Base-by-base conservation (phyloP, 2,113 vertebrate genomes). In the Istiophorus platypterus region DNA sequence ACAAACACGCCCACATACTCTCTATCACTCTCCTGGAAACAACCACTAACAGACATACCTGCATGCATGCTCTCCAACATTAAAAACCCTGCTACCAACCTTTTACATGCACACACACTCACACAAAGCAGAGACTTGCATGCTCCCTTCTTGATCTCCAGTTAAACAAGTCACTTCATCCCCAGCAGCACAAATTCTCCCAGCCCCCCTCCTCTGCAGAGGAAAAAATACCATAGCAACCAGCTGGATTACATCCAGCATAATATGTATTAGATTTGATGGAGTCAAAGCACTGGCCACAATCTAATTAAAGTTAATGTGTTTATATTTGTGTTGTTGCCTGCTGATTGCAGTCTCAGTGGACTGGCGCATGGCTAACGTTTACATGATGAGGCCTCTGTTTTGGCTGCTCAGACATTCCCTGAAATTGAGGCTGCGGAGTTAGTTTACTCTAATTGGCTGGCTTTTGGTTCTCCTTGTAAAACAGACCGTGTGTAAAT, bases 261-360 rank as follows among this genome's bases (percentile, higher is more conserved):
- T 89, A 77, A 80, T 74, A 90, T 87, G 85, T 91, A 90, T 92
- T 79, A 79, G 81, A 88, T 90, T 87, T 90, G 93, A 93, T 91
- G 68, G 86, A 93, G 89, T 90, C 89, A 92, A 89, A 94, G 90
- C 68, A n/a, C 84, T 85, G 86, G 84, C 90, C 87, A 61, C 85
- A 86, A 90, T 95, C 92, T 93, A 92, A 95, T 95, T 94, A 93
- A 92, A 91, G 79, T 84, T 93, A 92, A 94, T 93, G 88, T 93
- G 93, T 95, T 94, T 94, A 90, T 93, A 91, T 95, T 93, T 94
- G 91, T 92, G 89, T 93, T 91, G 91, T 87, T 82, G 67, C 65
- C 88, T 82, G 78, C 86, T 95, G 92, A 95, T 94, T 93, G 90
- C 85, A 78, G 89, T 92, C 89, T 94, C 91, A 6, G 85, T 80